Conservation (phyloP, 2,888 invertebrate genomes). For the Bombyx huttoni region DNA sequence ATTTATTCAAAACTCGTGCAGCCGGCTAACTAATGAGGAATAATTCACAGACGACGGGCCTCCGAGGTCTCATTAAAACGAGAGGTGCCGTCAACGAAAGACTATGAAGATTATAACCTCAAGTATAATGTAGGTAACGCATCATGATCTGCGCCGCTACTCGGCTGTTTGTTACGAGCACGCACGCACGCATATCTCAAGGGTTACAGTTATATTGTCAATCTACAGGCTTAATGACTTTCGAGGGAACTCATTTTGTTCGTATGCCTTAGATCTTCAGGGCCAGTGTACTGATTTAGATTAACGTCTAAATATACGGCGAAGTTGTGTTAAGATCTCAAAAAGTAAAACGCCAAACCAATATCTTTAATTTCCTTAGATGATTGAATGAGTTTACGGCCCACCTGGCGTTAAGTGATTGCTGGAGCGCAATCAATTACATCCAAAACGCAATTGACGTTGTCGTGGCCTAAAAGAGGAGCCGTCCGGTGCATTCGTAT, state of each 20-base stretch:
- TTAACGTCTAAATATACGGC: not conserved
- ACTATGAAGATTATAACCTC: conserved; percentile 4
- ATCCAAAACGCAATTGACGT: no score
- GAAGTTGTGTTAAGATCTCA: no score
- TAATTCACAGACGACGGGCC: conserved; percentile 4
- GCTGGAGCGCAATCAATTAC: no score
- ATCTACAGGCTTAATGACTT: not conserved
- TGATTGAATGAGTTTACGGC: no score
- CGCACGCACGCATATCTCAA: not conserved
- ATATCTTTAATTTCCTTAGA: no score
- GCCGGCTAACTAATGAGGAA: conserved; percentile 4
- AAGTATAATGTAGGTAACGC: not conserved
- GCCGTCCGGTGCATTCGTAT: no score
- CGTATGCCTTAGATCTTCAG: not conserved
- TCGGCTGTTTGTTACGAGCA: not conserved
- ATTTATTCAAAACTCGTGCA: not conserved
- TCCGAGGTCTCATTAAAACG: conserved; percentile 6
- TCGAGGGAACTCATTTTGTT: not conserved
- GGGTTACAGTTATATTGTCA: not conserved
- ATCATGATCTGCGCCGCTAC: not conserved
- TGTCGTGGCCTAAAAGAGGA: no score
- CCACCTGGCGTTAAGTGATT: no score
- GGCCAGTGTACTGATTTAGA: not conserved
- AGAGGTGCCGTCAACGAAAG: conserved; percentile 5
- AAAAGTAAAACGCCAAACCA: no score